Conservation (phyloP, 2,113 vertebrate species). For the Anolis carolinensis region DNA sequence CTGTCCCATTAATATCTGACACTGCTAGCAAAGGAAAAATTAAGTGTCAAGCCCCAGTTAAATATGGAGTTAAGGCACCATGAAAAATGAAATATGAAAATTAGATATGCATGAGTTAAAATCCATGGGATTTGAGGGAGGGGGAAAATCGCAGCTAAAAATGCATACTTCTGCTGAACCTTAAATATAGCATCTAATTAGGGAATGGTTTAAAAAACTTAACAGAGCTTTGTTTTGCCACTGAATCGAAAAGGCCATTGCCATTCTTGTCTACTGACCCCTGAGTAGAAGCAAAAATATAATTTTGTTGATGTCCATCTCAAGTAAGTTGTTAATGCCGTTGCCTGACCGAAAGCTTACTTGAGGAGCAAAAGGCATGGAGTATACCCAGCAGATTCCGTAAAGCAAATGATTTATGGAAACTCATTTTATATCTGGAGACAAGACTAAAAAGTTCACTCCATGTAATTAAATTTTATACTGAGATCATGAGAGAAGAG, state of each 20-base stretch:
- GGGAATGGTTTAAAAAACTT: background rate
- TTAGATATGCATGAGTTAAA: conserved; percentile 4
- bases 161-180: conserved; percentile 1
- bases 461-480: conserved; percentile 63
- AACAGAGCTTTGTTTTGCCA: conserved; percentile 20
- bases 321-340: conserved; percentile 54
- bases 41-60: background rate
- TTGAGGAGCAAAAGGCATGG: conserved; percentile 44
- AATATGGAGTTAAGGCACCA: background rate
- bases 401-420: conserved; percentile 57
- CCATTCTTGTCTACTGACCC: conserved; percentile 63
- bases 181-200: conserved; percentile 16
- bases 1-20: background rate
- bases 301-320: conserved; percentile 69
- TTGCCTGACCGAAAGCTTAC: conserved; percentile 43
- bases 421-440: conserved; percentile 66
- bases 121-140: background rate
- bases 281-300: conserved; percentile 65
- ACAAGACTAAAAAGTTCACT: conserved; percentile 63
- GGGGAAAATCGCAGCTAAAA: background rate
- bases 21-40: background rate
- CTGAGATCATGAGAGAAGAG: conserved; percentile 58
- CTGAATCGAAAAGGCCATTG: conserved; percentile 59
- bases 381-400: conserved; percentile 34
- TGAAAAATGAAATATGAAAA: conserved; percentile 19